These are phyloP conservation scores for Cuniculus paca DNA, from an alignment of 2,797 vertebrate genomes.

Conservation along the genomic window DNA sequence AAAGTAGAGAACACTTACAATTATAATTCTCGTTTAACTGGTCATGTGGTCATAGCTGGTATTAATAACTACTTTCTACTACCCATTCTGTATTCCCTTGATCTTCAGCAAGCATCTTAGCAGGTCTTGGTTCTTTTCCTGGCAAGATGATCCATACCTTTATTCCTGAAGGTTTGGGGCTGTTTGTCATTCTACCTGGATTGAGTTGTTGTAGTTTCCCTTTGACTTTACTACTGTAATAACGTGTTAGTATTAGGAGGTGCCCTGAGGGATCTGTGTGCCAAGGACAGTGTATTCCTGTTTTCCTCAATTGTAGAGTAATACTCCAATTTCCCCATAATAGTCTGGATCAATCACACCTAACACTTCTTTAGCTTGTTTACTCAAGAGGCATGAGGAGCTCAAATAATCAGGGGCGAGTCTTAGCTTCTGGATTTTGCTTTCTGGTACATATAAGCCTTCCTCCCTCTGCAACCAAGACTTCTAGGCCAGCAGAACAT, in stretches of 20 bases:
- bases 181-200: background rate
- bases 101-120: background rate
- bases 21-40: background rate
- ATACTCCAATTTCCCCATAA: background rate
- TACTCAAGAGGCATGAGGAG: too few species aligned
- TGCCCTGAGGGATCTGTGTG: background rate
- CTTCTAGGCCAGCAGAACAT: background rate
- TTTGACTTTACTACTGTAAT: background rate
- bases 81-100: background rate
- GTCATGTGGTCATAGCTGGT: background rate
- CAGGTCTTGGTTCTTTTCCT: background rate
- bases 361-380: too few species aligned
- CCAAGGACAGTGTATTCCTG: background rate
- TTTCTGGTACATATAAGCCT: background rate
- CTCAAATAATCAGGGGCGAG: too few species aligned
- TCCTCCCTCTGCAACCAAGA: background rate
- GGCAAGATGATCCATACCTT: background rate
- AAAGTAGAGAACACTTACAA: background rate
- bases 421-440: background rate
- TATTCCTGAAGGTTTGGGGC: background rate
- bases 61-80: background rate
- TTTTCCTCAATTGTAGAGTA: background rate
- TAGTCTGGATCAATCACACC: background rate
- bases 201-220: background rate
- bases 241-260: background rate